Base-by-base conservation (phyloP, 2,888 invertebrate species). In the Watsonalla binaria region DNA sequence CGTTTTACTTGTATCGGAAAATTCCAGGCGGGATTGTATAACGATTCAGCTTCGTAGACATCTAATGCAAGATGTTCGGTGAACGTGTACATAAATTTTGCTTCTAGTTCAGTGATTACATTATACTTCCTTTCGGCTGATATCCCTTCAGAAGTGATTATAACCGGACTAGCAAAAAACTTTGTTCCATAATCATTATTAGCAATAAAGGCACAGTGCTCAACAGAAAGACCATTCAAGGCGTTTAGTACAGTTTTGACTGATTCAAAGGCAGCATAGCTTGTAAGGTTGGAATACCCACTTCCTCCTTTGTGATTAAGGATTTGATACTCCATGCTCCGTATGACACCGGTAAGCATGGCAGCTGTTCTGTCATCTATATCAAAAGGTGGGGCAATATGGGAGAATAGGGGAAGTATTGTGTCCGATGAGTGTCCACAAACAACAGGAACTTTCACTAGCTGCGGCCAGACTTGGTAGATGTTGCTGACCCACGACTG, bases 341-440 rank as follows among this genome's bases (percentile, higher is more conserved):
- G 42, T 11, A 42, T 42, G 11, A 42, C 11, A 11, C 42, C 42
- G 5, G 42, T 42, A 42, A 42, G 42, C 42, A 42, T 42, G 11
- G 42, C 42, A 11, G 42, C 42, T 11, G 42, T 42, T 42, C 11
- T 42, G 8, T 42, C 11, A 42, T 42, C 11, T 1, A 11, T 11
- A 8, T 42, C 42, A 5, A 42, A 11, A 55, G 0, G 57, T 59
- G 56, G 58, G 14, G 15, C 33, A 6, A 58, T 52, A 39, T 54
- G 56, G 1, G 58, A 60, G 47, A 60, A 54, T 39, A 58, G 45
- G 5, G 59, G 61, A 45, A 61, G 48, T n/a, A 53, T 53, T 45
- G 61, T 61, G 45, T 53, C 54, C 11, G 61, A 53, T 4, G 58
- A 61, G 53, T 57, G 55, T 33, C 59, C 61, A 51, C 61, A 57